Conservation (phyloP, 2,113 vertebrate genomes). For the Pangasianodon gigas region DNA sequence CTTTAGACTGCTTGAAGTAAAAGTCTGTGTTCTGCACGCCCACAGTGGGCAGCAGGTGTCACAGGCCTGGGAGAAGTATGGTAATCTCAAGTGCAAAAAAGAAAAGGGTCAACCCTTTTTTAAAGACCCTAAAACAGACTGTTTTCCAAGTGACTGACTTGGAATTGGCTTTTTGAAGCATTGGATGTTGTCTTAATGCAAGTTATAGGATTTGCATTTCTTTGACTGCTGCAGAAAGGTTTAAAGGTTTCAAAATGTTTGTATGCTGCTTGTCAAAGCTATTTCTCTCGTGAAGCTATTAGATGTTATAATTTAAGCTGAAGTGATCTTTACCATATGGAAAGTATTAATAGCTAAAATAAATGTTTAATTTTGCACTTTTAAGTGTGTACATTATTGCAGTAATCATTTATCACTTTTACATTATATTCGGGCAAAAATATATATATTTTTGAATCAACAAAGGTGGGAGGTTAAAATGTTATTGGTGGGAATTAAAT, state of each 20-base stretch:
- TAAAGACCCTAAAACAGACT: constrained; percentile 46
- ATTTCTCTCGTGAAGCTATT: constrained; percentile 12
- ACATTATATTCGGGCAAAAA: background rate
- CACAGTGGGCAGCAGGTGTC: constrained; percentile 61
- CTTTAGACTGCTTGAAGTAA: constrained; percentile 60
- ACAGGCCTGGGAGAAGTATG: constrained; percentile 50
- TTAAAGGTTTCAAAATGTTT: constrained; percentile 43
- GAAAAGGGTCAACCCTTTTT: constrained; percentile 53
- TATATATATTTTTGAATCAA: background rate
- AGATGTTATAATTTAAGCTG: constrained; percentile 22
- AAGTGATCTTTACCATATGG: background rate
- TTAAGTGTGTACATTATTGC: background rate
- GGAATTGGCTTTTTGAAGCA: constrained; percentile 53
- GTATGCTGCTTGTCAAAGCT: constrained; percentile 12
- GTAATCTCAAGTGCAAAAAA: constrained; percentile 48
- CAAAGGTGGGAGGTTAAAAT: background rate
- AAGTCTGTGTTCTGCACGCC: constrained; percentile 54
- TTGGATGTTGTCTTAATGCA: constrained; percentile 54
- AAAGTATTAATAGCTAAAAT: background rate
- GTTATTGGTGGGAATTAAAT: background rate
- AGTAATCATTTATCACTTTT: background rate
- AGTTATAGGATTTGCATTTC: constrained; percentile 51
- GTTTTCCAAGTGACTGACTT: constrained; percentile 60
- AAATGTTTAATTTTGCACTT: background rate
- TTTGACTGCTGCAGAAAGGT: constrained; percentile 31